Conservation (phyloP, 1,140 invertebrate genomes). For the Reticulitermes speratus region DNA sequence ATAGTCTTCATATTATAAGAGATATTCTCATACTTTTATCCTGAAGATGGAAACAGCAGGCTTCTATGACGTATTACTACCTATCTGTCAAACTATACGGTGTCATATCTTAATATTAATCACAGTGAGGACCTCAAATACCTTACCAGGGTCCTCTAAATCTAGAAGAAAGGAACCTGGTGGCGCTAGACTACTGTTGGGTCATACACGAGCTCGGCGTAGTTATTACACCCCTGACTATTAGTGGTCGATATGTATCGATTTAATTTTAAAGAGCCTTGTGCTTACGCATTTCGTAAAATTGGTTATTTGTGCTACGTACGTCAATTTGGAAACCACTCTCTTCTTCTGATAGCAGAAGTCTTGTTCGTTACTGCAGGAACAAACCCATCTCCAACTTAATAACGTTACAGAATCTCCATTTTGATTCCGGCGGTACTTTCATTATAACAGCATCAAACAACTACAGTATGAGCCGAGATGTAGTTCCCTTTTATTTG, state of each 20-base stretch:
- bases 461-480: neutral
- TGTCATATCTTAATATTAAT: too few species aligned
- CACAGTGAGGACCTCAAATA: too few species aligned
- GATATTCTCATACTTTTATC: too few species aligned
- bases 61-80: too few species aligned
- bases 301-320: neutral
- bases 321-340: neutral
- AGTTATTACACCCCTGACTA: too few species aligned
- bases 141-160: too few species aligned
- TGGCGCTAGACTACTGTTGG: too few species aligned
- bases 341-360: neutral
- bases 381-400: neutral
- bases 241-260: neutral
- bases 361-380: neutral
- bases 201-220: too few species aligned
- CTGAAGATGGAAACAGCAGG: too few species aligned
- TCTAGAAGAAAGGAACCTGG: too few species aligned
- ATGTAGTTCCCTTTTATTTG: neutral
- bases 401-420: neutral
- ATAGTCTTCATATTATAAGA: too few species aligned
- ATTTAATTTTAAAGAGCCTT: neutral
- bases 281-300: neutral
- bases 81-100: too few species aligned
- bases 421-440: neutral
- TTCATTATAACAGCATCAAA: neutral